A percentile compares a stretch with the other conserved stretches of the same genome.
Evolutionary conservation across 1,140 invertebrate genomes (phyloP).

Genomic region (Atta cephalotes): DNA sequence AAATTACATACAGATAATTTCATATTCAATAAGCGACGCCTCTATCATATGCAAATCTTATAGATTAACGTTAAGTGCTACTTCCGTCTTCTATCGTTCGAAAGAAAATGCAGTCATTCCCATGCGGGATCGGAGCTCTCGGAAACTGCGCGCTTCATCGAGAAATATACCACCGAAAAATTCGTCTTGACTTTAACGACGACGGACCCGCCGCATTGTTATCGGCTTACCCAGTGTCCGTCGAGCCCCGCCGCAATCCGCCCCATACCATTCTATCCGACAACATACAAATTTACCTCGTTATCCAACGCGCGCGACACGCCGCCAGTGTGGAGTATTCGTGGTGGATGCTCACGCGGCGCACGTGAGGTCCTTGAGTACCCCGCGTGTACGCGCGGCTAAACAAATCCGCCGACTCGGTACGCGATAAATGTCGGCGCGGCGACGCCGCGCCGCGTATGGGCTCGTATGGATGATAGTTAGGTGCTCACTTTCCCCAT

Average conservation of each 20-base stretch:
- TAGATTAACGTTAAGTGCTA: not conserved
- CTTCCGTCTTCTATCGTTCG: not conserved
- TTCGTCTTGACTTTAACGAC: conserved; percentile 66
- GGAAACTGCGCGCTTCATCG: not conserved
- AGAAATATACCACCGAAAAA: conserved; percentile 65
- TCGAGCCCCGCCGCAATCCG: not conserved
- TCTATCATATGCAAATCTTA: not conserved
- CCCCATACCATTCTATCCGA: not conserved
- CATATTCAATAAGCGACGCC: not conserved
- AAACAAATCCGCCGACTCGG: conserved; percentile 72
- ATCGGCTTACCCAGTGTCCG: conserved; percentile 17
- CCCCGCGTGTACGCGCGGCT: conserved; percentile 54
- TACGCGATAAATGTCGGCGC: conserved; percentile 75
- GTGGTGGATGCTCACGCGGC: conserved; percentile 32
- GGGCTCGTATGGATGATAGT: conserved; percentile 72
- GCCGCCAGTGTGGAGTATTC: conserved; percentile 56
- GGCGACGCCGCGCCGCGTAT: conserved; percentile 58
- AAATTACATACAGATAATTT: not conserved
- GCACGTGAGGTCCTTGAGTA: conserved; percentile 62
- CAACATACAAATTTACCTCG: conserved; percentile 73
- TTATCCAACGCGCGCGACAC: conserved; percentile 59
- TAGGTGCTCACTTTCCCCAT: conserved; percentile 73
- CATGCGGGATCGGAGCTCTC: not conserved
- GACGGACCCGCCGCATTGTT: conserved; percentile 64
- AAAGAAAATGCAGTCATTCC: conserved; percentile 11